These are phyloP conservation scores for Melanotaenia duboulayi DNA, from an alignment of 2,113 vertebrate species.

Conservation along the genomic window DNA sequence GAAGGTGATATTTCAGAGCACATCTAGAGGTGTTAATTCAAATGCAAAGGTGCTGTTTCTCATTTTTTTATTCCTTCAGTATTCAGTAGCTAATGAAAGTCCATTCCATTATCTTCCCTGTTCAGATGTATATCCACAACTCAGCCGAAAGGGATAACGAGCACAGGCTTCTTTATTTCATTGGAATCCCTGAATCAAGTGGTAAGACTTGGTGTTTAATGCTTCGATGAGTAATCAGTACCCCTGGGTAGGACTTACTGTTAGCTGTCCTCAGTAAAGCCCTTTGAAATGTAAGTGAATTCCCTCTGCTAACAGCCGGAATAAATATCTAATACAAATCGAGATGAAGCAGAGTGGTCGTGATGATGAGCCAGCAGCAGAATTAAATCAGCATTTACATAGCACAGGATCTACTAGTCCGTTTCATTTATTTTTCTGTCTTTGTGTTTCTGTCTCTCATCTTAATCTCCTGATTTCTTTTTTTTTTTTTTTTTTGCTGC, in stretches of 20 bases:
- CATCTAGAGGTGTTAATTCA: conserved; percentile 50
- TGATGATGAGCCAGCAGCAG: conserved; percentile 35
- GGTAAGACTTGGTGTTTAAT: conserved; percentile 62
- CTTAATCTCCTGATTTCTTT: too few relatives aligned
- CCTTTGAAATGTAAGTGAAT: conserved; percentile 69
- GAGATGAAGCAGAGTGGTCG: conserved; percentile 27
- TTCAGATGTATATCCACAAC: conserved; percentile 46
- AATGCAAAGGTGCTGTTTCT: conserved; percentile 25
- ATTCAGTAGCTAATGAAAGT: conserved; percentile 43
- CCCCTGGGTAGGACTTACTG: conserved; percentile 58
- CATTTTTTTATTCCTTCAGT: conserved; percentile 44
- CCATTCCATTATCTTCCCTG: conserved; percentile 44
- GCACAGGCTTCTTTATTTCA: conserved; percentile 55
- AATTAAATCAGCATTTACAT: conserved; percentile 30
- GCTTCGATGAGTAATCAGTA: conserved; percentile 47
- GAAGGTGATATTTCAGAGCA: conserved; percentile 35
- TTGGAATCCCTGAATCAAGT: conserved; percentile 68
- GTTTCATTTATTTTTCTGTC: conserved; percentile 14
- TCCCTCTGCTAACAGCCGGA: conserved; percentile 44
- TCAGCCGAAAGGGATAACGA: conserved; percentile 56
- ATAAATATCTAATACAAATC: conserved; percentile 59
- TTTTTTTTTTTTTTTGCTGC: background rate
- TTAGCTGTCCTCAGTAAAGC: conserved; percentile 56
- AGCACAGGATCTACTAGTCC: background rate
- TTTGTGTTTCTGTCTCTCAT: conserved; percentile 11